Evolutionary conservation across 1,140 invertebrate species (phyloP), one percentile per base, ranked within the genome.

Genomic region (Caenorhabditis remanei): DNA sequence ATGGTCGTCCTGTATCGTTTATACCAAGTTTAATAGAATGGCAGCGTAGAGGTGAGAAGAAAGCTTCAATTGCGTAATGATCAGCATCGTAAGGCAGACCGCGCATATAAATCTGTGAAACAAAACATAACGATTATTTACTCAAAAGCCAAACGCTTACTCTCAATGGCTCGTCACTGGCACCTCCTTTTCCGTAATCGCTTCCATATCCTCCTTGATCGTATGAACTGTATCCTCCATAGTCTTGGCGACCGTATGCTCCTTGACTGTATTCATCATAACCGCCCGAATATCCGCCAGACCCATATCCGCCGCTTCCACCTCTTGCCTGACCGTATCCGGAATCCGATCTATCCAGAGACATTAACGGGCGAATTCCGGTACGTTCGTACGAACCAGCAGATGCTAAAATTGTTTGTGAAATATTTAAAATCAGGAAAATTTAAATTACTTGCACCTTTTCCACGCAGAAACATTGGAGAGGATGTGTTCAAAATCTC

Each of bases 91-190:
- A 87, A 1, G 86, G 86, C 40, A 87, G 56, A 16, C 86, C 86
- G 11, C 86, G 46, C 86, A 87, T 87, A 61, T 83, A 83, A 5
- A 87, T 24, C 86, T 87, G 50, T 2, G n/a, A 85, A 48, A 85
- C 21, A 21, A 58, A 58, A 84, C n/a, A 48, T 85, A 50, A 71
- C 71, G 24, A 43, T 46, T 9, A 11, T 40, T 2, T 19, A 16
- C 2, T 4, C 21, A 16, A 65, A 46, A 14, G 2, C 32, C 40
- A 55, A 11, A 19, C 61, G 5, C 32, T 32, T 32, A 40, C 63
- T 40, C 67, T 67, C 85, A 56, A 24, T 48, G 50, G 71, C 8
- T 58, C 63, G 24, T 67, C 85, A n/a, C 7, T 14, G 21, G n/a
- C 16, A 11, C 50, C 61, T 56, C 84, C 50, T 8, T 48, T 63